A percentile compares a stretch with the other conserved stretches of the same genome.
Conservation (phyloP, 1,140 invertebrate species). For the Bombus polaris region DNA sequence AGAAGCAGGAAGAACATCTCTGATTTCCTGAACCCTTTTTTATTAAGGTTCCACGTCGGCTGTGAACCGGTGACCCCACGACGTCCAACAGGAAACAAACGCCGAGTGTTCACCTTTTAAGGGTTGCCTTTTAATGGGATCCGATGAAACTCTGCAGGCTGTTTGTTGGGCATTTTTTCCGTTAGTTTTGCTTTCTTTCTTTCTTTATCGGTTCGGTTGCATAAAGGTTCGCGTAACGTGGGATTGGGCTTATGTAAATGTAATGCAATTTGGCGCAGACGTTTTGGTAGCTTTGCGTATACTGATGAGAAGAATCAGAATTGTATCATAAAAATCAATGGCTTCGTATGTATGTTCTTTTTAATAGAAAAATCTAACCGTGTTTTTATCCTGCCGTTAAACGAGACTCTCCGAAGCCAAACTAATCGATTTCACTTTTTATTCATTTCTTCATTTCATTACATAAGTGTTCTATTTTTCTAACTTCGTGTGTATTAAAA, state of each 20-base stretch:
- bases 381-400: no score
- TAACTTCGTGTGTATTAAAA: not conserved
- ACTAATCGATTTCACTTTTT: no score
- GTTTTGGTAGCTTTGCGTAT: no score
- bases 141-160: not conserved
- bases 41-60: not conserved
- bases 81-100: constrained; percentile 7
- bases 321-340: no score
- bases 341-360: not conserved
- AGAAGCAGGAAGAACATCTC: constrained; percentile 26
- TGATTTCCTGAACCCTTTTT: constrained; percentile 36
- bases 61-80: constrained; percentile 14
- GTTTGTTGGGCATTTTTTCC: not conserved
- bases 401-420: no score
- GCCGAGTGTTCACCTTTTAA: constrained; percentile 20
- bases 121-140: constrained; percentile 17
- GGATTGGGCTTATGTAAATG: no score
- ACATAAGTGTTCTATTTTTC: not conserved
- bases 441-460: no score
- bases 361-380: no score
- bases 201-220: not conserved
- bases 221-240: not conserved
- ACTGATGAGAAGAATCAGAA: no score
- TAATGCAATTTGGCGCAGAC: no score
- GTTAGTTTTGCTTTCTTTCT: not conserved